Conservation (phyloP, 2,797 vertebrate species). For the Peromyscus melanophrys region DNA sequence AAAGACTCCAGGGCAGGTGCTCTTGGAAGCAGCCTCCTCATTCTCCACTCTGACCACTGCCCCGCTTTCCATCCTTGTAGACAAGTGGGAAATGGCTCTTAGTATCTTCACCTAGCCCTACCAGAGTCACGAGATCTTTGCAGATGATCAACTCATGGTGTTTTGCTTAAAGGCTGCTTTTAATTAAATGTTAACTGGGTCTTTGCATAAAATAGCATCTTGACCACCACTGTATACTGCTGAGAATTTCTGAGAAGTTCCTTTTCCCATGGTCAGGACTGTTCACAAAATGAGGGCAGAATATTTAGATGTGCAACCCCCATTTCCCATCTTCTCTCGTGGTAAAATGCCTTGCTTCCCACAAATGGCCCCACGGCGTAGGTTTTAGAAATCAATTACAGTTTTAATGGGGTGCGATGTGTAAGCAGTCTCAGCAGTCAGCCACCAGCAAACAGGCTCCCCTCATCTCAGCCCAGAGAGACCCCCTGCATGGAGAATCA, state of each 20-base stretch:
- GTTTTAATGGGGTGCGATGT: slow-evolving; percentile 43
- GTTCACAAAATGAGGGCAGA: fast-evolving
- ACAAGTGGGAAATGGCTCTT: neutral
- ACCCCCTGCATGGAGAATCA: neutral
- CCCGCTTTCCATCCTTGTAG: neutral
- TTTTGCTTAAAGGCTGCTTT: neutral
- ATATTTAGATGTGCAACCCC: neutral
- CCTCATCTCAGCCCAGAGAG: neutral
- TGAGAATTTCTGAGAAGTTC: neutral
- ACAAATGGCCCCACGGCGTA: neutral
- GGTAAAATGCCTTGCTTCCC: neutral
- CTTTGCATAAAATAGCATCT: neutral
- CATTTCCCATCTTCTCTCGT: neutral
- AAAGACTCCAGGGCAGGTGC: no score
- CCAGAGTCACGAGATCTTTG: neutral
- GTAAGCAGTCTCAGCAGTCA: neutral
- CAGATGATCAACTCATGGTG: neutral
- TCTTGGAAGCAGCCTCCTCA: fast-evolving
- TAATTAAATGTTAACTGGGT: fast-evolving
- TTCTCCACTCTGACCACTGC: neutral
- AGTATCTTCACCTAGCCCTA: neutral
- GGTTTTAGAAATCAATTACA: slow-evolving; percentile 44
- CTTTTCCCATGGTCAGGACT: fast-evolving
- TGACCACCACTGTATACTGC: fast-evolving
- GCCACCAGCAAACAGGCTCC: neutral